Conservation (phyloP, 30 jellyfish, hydroid and myxozoan species). For the Pseudorhiza aurosa region DNA sequence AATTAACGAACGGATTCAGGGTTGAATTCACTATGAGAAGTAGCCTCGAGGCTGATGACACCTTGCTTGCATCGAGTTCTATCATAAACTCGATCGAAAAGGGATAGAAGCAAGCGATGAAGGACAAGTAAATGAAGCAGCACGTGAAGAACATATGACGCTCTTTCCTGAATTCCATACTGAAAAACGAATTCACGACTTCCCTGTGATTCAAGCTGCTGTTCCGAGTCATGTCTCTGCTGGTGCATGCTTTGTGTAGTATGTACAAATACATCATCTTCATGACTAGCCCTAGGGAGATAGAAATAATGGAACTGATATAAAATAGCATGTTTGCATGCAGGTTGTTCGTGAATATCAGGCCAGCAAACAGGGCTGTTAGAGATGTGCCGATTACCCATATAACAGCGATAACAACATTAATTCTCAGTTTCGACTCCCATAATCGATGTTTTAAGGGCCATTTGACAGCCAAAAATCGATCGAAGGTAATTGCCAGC, state of each 20-base stretch:
- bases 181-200: not conserved
- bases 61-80: not conserved
- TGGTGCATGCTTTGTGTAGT: not conserved
- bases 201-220: not conserved
- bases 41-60: not conserved
- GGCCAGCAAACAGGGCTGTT: not conserved
- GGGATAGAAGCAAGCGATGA: constrained; percentile 27
- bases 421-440: not conserved
- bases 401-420: not conserved
- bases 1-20: constrained; percentile 33
- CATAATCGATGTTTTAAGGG: constrained; percentile 12
- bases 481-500: constrained; percentile 18
- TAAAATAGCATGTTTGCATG: not conserved
- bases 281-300: not conserved
- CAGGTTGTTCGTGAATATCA: not conserved
- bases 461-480: constrained; percentile 25
- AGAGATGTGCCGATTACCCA: not conserved
- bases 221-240: not conserved
- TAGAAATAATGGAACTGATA: not conserved
- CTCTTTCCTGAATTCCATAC: constrained; percentile 10
- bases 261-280: not conserved
- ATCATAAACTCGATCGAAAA: constrained; percentile 16
- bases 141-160: constrained; percentile 42
- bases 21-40: constrained; percentile 26
- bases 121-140: constrained; percentile 23